Evolutionary conservation across 2,797 vertebrate species (phyloP), one percentile per base, ranked within the genome.

Genomic region (Semotilus atromaculatus): DNA sequence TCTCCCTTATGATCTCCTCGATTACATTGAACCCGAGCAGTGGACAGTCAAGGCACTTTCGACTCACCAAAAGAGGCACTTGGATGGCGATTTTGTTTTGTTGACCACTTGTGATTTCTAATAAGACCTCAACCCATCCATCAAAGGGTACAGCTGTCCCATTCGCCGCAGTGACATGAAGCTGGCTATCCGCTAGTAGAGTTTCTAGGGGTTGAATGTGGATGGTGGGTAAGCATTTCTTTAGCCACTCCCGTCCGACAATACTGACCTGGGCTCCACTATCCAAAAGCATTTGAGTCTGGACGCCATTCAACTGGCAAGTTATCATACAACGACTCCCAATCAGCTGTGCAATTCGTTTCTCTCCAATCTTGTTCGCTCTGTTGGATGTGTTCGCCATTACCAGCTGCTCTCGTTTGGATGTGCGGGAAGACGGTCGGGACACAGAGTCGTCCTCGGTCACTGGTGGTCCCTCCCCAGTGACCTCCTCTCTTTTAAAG

Each of bases 391-490:
- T 29, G 4, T 51, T 68, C 3, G 38, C 16, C 36, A 8, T 18
- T 31, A 43, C 8, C 5, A 43, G 29, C 7, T 31, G 14, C 29
- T 64, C 62, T 31, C 29, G 16, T 48, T 11, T 26, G n/a, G 40
- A 0, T 34, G 78, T 3, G 34, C 1, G 0, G 38, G 10, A 10
- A 19, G 6, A 10, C 9, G 9, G 2, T 40, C 2, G 40, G 48
- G 73, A 71, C 62, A 18, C 66, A 19, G 18, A 19, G 60, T 4
- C 7, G 10, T 13, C 3, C 18, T 7, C 34, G 38, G 73, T 84
- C 78, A 84, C 87, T 87, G 87, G 68, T 80, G 77, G 85, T 82
- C 85, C 82, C 79, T 85, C 70, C 85, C 80, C 48, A 60, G 86
- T 86, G 60, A 79, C 77, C 77, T 68, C 26, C 1, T 5, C 19